A percentile compares a stretch with the other conserved stretches of the same genome.
phyloP scores from a whole-genome alignment of 2,113 vertebrate species.

The Hirundichthys speculiger region DNA sequence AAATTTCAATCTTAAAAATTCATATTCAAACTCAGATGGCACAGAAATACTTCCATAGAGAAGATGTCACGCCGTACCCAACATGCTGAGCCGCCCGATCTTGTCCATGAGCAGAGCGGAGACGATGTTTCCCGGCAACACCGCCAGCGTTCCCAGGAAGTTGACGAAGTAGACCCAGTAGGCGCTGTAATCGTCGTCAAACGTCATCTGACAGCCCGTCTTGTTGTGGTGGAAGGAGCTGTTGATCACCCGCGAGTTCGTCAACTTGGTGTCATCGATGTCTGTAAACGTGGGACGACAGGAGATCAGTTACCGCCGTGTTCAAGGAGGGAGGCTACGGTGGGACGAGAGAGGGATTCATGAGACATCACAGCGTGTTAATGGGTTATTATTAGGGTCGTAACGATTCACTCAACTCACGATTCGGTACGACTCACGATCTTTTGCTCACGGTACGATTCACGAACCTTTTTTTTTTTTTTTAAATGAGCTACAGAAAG shows the following conservation, averaged over 20 bases:
- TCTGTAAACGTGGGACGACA: constrained; percentile 80
- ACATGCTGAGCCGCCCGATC: constrained; percentile 95
- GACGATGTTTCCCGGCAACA: constrained; percentile 96
- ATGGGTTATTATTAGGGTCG: no score
- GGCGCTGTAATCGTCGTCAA: constrained; percentile 96
- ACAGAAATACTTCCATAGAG: no score
- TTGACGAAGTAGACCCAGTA: constrained; percentile 99
- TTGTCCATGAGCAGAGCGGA: constrained; percentile 98
- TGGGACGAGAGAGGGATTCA: no score
- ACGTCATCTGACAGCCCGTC: constrained; percentile 96
- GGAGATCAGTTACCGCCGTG: neutral
- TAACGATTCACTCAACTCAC: no score
- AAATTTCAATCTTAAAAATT: no score
- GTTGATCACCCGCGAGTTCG: constrained; percentile 88
- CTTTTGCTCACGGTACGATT: no score
- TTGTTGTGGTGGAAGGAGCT: constrained; percentile 91
- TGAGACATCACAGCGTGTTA: no score
- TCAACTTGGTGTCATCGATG: constrained; percentile 90
- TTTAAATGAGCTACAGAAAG: no score
- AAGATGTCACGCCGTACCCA: constrained; percentile 81
- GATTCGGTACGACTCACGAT: no score
- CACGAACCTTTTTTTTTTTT: no score
- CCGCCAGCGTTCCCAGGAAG: constrained; percentile 96
- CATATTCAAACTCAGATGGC: no score
- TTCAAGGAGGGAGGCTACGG: no score